Conservation (phyloP, 1,140 invertebrate genomes). For the Callitettix versicolor region DNA sequence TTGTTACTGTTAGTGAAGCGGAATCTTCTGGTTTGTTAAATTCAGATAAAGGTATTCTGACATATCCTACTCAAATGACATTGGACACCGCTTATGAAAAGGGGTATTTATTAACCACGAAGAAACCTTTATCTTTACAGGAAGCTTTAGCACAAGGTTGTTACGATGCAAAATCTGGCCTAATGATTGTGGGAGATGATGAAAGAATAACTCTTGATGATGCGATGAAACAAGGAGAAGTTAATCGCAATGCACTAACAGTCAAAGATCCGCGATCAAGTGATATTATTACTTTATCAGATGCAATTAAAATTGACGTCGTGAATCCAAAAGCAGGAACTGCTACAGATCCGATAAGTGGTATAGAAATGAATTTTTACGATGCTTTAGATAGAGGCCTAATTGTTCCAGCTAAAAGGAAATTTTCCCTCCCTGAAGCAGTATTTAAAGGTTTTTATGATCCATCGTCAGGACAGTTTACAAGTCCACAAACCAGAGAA, state of each 20-base stretch:
- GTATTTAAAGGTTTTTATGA: constrained; percentile 77
- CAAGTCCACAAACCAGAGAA: constrained; percentile 56
- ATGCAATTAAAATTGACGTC: constrained; percentile 69
- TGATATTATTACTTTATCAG: constrained; percentile 64
- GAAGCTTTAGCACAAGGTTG: constrained; percentile 75
- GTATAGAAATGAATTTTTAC: constrained; percentile 58
- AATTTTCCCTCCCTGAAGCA: constrained; percentile 73
- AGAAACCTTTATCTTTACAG: constrained; percentile 69
- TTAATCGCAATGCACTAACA: constrained; percentile 68
- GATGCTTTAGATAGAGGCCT: constrained; percentile 71
- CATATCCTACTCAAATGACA: constrained; percentile 51
- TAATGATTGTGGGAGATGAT: constrained; percentile 53
- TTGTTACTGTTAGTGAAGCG: constrained; percentile 56
- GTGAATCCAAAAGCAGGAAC: constrained; percentile 70
- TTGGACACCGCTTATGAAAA: constrained; percentile 66
- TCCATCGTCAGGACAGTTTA: constrained; percentile 58
- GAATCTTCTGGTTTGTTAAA: constrained; percentile 58
- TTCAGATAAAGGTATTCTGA: constrained; percentile 52
- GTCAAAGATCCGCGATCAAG: constrained; percentile 67
- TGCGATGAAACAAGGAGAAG: constrained; percentile 60
- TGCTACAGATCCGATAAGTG: constrained; percentile 62
- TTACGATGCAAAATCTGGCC: constrained; percentile 50
- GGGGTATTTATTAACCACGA: constrained; percentile 61
- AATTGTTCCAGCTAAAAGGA: constrained; percentile 68
- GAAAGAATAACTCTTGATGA: constrained; percentile 64